A percentile compares a stretch with the other conserved stretches of the same genome.
phyloP scores from a whole-genome alignment of 2,888 invertebrate species.

The Sphecodes monilicornis region DNA sequence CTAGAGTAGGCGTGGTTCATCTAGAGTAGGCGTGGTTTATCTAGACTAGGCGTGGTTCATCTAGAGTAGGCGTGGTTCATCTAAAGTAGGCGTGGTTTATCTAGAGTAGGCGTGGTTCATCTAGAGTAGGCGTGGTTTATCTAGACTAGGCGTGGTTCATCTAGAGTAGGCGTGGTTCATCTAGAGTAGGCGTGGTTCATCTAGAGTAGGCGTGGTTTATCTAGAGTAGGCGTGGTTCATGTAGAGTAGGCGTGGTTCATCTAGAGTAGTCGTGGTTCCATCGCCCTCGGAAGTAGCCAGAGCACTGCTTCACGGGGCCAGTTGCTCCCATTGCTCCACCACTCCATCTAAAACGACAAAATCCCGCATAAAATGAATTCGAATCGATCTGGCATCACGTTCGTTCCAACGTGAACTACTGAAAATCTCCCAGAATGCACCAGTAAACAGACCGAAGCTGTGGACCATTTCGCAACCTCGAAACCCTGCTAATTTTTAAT shows the following conservation, averaged over 20 bases:
- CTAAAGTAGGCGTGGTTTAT: not conserved
- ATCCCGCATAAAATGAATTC: not conserved
- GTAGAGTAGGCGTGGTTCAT: no score
- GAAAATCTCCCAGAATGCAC: not conserved
- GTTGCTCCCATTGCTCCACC: not conserved
- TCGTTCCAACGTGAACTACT: not conserved
- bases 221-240: not conserved
- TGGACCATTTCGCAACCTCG: not conserved
- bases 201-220: not conserved
- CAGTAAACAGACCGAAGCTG: not conserved
- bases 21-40: no score
- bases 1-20: not conserved
- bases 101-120: no score
- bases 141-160: not conserved
- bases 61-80: no score
- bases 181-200: not conserved
- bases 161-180: no score
- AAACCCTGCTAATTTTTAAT: constrained; percentile 39
- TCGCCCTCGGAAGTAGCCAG: not conserved
- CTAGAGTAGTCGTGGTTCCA: not conserved
- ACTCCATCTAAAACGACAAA: not conserved
- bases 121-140: not conserved
- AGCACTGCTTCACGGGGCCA: no score
- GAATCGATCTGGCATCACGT: not conserved
- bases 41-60: not conserved